Percentiles rank a stretch among this genome's conserved stretches.
These are phyloP conservation scores for Antedon bifida DNA, from an alignment of 35 echinoderm and acorn worm genomes.

Conservation along the genomic window DNA sequence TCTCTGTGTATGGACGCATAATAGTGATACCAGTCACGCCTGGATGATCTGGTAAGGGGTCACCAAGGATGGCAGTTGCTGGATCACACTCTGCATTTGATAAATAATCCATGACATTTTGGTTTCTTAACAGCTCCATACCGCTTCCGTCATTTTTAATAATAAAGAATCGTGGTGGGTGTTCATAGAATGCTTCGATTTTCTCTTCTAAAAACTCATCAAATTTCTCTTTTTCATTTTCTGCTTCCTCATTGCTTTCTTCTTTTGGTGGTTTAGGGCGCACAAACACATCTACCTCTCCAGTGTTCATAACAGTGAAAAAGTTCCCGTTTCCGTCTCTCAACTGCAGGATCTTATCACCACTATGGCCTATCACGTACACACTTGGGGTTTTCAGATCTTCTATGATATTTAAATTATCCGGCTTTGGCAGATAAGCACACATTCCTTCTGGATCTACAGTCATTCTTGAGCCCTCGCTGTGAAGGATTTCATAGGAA, in stretches of 20 bases:
- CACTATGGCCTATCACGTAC: constrained; percentile 58
- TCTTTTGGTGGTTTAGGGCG: neutral
- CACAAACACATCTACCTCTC: constrained; percentile 24
- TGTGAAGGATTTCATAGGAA: constrained; percentile 82
- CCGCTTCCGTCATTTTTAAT: constrained; percentile 86
- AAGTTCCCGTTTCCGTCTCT: constrained; percentile 39
- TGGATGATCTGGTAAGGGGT: constrained; percentile 77
- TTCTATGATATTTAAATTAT: constrained; percentile 15
- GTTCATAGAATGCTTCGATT: neutral
- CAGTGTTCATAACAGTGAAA: constrained; percentile 59
- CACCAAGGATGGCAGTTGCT: constrained; percentile 59
- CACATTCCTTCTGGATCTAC: constrained; percentile 42
- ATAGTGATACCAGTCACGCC: constrained; percentile 75
- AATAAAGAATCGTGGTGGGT: constrained; percentile 77
- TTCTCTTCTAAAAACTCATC: neutral
- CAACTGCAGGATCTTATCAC: constrained; percentile 32
- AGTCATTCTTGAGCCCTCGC: constrained; percentile 52
- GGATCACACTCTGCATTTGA: constrained; percentile 55
- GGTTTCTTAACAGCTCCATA: constrained; percentile 52
- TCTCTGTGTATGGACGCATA: constrained; percentile 55
- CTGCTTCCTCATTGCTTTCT: neutral
- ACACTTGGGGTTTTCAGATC: constrained; percentile 4
- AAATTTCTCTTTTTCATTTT: constrained; percentile 23
- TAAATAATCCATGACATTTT: constrained; percentile 46
- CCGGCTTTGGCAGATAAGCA: constrained; percentile 32